Conservation (phyloP, 2,797 vertebrate species). For the Sebastes trivittatus region DNA sequence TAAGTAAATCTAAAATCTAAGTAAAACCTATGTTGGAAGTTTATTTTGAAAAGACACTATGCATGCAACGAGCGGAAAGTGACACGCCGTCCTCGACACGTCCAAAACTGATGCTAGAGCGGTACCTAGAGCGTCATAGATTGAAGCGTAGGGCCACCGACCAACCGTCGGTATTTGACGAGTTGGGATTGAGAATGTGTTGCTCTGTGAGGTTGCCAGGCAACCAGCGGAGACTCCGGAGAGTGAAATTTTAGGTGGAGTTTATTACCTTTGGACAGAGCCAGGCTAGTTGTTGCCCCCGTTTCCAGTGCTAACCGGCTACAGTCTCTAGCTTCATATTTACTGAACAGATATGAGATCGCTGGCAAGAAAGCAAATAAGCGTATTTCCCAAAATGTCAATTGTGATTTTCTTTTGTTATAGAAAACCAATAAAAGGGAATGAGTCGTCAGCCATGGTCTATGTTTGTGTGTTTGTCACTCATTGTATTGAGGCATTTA, state of each 20-base stretch:
- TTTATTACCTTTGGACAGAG: no score
- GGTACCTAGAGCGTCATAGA: no score
- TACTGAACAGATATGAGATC: neutral
- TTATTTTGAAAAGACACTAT: neutral
- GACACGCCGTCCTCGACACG: neutral
- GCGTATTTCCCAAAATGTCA: neutral
- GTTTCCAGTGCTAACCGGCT: neutral
- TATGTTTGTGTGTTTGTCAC: neutral
- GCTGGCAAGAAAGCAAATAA: neutral
- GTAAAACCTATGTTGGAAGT: neutral
- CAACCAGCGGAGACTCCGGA: neutral
- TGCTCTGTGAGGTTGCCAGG: neutral
- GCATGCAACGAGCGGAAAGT: neutral
- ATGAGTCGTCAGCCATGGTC: neutral
- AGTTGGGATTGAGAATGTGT: neutral
- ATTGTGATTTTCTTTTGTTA: neutral
- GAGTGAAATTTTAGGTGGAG: neutral
- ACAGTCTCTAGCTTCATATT: neutral
- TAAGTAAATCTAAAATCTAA: neutral
- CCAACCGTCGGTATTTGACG: no score
- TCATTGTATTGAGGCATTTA: neutral
- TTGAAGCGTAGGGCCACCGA: no score
- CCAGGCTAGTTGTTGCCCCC: no score
- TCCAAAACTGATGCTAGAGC: neutral
- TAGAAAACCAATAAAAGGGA: neutral